Evolutionary conservation across 2,113 vertebrate species (phyloP).

Genomic region (Nicator chloris): DNA sequence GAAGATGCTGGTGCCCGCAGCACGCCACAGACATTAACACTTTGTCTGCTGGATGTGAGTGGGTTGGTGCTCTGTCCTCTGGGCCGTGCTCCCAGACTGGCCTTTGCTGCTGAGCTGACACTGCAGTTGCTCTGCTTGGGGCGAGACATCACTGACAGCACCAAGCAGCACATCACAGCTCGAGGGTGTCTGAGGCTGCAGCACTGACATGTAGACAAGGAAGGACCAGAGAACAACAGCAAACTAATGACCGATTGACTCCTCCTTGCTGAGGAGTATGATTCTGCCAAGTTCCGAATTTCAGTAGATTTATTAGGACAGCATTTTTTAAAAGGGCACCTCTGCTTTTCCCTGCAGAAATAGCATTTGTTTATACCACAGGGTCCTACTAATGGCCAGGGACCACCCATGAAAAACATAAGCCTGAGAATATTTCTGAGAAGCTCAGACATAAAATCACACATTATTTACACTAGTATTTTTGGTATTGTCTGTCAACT

Average conservation of each 20-base stretch:
- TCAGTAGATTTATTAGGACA: not conserved
- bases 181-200: not conserved
- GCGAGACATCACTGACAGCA: not conserved
- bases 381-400: not conserved
- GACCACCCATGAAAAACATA: not conserved
- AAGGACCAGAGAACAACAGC: not conserved
- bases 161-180: not conserved
- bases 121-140: rapidly evolving
- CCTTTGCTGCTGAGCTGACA: not conserved
- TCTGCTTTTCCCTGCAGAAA: not conserved
- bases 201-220: not conserved
- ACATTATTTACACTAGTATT: not conserved
- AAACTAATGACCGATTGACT: not conserved
- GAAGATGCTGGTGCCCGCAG: rapidly evolving
- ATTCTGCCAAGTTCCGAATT: not conserved
- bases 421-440: not conserved
- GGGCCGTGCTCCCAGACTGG: not conserved
- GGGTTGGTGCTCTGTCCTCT: not conserved
- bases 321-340: not conserved
- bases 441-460: not conserved
- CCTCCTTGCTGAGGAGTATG: not conserved
- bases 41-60: not conserved
- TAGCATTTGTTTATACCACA: not conserved
- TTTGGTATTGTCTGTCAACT: not conserved
- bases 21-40: not conserved